Percentiles rank a stretch among this genome's conserved stretches.
These are phyloP conservation scores for Solea senegalensis DNA, from an alignment of 2,113 vertebrate genomes.

Conservation along the genomic window DNA sequence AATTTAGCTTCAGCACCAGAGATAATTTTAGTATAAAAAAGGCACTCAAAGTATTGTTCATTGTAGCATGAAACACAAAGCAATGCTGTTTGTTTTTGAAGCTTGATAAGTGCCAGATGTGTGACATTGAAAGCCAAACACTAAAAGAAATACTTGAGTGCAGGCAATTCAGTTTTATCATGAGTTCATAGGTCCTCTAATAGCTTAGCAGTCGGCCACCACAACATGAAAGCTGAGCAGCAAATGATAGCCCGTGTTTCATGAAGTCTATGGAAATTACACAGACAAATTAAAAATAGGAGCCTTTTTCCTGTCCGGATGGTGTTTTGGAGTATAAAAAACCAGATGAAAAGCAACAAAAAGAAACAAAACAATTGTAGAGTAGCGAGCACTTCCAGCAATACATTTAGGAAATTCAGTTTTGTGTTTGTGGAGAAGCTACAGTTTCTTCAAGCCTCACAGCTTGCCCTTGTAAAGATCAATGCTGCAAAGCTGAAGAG, in stretches of 20 bases:
- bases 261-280: constrained; percentile 26
- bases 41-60: neutral
- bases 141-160: constrained; percentile 5
- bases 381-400: neutral
- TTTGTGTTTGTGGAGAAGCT: neutral
- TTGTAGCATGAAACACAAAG: neutral
- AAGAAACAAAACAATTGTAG: constrained; percentile 12
- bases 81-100: constrained; percentile 7
- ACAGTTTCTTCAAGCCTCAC: neutral
- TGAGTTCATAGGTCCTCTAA: constrained; percentile 24
- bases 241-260: constrained; percentile 18
- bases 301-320: neutral
- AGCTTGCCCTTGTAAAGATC: constrained; percentile 1
- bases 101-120: constrained; percentile 32
- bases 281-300: constrained; percentile 19
- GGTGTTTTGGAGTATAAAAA: constrained; percentile 3
- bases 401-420: neutral
- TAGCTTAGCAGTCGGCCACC: constrained; percentile 24
- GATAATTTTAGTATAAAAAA: constrained; percentile 1
- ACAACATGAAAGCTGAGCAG: constrained; percentile 15
- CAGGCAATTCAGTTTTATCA: constrained; percentile 31
- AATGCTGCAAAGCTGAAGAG: constrained; percentile 12
- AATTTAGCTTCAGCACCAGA: neutral
- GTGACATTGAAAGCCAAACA: constrained; percentile 19
- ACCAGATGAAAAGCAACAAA: constrained; percentile 18